A percentile compares a stretch with the other conserved stretches of the same genome.
phyloP scores from a whole-genome alignment of 2,888 invertebrate species.

The Dryocosmus kuriphilus region DNA sequence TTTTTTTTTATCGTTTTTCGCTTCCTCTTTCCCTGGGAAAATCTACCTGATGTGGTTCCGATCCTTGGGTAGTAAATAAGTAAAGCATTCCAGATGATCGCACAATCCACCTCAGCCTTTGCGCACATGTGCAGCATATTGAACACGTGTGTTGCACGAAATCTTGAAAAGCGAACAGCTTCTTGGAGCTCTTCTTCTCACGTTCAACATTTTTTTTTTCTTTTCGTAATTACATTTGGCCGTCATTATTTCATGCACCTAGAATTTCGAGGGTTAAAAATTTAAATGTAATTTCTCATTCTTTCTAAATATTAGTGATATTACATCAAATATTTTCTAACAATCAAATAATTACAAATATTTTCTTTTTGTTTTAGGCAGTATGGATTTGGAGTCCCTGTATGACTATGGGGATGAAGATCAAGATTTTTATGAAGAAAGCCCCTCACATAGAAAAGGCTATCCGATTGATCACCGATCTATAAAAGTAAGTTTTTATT shows the following conservation, averaged over 20 bases:
- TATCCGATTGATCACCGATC: slow-evolving; percentile 75
- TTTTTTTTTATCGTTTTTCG: slow-evolving; percentile 13
- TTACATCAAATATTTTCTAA: not conserved
- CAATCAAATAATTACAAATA: slow-evolving; percentile 24
- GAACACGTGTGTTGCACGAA: slow-evolving; percentile 53
- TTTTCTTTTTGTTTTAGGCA: slow-evolving; percentile 63
- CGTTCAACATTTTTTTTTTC: slow-evolving; percentile 49
- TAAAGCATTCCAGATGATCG: slow-evolving; percentile 40
- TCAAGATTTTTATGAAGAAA: slow-evolving; percentile 85
- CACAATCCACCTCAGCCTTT: slow-evolving; percentile 33
- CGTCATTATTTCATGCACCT: slow-evolving; percentile 41
- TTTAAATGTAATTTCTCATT: not conserved
- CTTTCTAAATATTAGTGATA: not conserved
- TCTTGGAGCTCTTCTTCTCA: slow-evolving; percentile 46
- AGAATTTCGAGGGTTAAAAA: not conserved
- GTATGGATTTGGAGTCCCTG: slow-evolving; percentile 77
- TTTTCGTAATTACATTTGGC: slow-evolving; percentile 34
- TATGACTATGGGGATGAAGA: slow-evolving; percentile 85
- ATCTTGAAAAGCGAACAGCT: slow-evolving; percentile 21
- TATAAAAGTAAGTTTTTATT: slow-evolving; percentile 69
- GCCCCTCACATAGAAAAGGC: slow-evolving; percentile 76
- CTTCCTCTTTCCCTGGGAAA: slow-evolving; percentile 45
- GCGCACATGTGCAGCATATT: slow-evolving; percentile 54
- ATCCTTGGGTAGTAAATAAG: slow-evolving; percentile 39
- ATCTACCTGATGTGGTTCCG: slow-evolving; percentile 53